Conservation (phyloP, 2,113 vertebrate species). For the Nesogale talazaci region DNA sequence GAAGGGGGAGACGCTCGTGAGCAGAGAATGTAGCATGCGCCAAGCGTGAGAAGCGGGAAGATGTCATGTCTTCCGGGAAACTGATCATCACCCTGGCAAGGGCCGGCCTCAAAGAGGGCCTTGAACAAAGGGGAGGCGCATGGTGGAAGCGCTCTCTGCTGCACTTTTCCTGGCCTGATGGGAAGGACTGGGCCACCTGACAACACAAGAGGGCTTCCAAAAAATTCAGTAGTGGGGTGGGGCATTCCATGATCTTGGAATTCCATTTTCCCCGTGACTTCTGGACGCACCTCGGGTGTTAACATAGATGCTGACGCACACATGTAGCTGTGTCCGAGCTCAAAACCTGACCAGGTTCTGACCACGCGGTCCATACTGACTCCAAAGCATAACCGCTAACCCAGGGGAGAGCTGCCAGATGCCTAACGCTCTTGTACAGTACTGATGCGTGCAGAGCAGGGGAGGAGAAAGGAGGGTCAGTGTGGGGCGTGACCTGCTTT, state of each 20-base stretch:
- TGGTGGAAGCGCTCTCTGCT: background rate
- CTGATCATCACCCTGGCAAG: background rate
- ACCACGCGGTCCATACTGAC: too few relatives aligned
- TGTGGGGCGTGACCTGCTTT: background rate
- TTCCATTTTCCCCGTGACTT: too few relatives aligned
- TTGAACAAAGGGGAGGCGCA: background rate
- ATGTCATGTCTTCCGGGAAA: background rate
- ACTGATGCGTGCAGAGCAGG: background rate
- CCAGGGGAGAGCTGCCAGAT: background rate
- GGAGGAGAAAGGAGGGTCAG: background rate
- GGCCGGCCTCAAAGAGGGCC: background rate
- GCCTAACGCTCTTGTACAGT: too few relatives aligned
- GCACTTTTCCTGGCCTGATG: background rate
- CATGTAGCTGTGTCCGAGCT: too few relatives aligned
- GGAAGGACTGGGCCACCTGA: background rate
- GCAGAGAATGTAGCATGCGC: too few relatives aligned
- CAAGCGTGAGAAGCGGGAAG: background rate
- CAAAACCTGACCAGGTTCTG: too few relatives aligned
- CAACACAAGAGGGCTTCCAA: background rate
- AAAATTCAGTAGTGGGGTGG: too few relatives aligned
- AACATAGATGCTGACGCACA: too few relatives aligned
- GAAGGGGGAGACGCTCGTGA: too few relatives aligned
- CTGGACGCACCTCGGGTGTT: too few relatives aligned
- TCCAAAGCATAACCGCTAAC: too few relatives aligned
- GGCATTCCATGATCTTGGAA: too few relatives aligned